These are phyloP conservation scores for Littorina saxatilis DNA, from an alignment of 1,140 invertebrate species.

Conservation along the genomic window DNA sequence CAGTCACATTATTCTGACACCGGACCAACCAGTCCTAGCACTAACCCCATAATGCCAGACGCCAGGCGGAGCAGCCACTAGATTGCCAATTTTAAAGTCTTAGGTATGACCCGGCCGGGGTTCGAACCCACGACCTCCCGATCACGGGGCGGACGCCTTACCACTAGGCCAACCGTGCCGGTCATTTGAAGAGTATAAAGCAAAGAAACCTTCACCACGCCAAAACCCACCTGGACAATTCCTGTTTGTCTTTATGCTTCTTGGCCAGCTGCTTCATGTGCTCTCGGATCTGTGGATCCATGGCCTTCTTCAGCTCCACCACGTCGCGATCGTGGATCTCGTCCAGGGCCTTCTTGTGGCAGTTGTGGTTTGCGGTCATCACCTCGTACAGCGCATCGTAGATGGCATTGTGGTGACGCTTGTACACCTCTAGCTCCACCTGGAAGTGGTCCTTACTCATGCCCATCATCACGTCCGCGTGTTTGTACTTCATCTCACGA, in stretches of 20 bases:
- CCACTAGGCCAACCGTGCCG: too few relatives aligned
- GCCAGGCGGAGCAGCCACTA: too few relatives aligned
- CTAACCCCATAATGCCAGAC: too few relatives aligned
- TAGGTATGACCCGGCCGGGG: too few relatives aligned
- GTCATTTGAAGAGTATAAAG: neutral
- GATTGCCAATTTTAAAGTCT: too few relatives aligned
- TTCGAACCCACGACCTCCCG: too few relatives aligned
- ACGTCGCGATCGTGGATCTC: slow-evolving; percentile 75
- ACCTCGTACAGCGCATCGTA: slow-evolving; percentile 85
- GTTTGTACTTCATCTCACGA: slow-evolving; percentile 78
- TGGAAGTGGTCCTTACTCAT: slow-evolving; percentile 84
- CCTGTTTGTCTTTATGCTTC: slow-evolving; percentile 91
- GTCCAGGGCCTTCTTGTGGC: slow-evolving; percentile 83
- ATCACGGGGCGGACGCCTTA: too few relatives aligned
- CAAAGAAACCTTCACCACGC: neutral
- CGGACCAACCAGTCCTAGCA: too few relatives aligned
- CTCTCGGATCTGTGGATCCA: slow-evolving; percentile 88
- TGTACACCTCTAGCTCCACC: slow-evolving; percentile 86
- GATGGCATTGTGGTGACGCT: slow-evolving; percentile 88
- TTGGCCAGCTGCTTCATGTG: slow-evolving; percentile 90
- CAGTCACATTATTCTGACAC: too few relatives aligned
- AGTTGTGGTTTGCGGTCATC: slow-evolving; percentile 85
- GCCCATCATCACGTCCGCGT: slow-evolving; percentile 82
- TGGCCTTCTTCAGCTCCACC: slow-evolving; percentile 87
- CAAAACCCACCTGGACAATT: slow-evolving; percentile 82